Evolutionary conservation across 2,888 invertebrate species (phyloP).

Genomic region (Lepidocyrtinus sp.): DNA sequence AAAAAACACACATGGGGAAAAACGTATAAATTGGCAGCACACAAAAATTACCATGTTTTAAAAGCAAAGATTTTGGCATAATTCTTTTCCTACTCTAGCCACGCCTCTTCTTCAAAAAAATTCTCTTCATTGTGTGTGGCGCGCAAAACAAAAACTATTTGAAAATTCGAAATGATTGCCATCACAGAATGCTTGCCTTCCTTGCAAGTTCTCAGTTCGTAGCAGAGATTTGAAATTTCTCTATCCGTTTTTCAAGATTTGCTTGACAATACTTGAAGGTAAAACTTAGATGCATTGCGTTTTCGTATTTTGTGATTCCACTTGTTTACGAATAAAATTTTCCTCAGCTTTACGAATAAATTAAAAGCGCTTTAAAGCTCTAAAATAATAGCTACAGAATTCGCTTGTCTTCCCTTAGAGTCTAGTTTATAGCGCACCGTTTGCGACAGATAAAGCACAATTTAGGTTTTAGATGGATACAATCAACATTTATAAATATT

Average conservation of each 20-base stretch:
- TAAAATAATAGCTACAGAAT: no score
- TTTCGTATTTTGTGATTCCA: neutral
- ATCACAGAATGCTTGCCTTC: slow-evolving; percentile 40
- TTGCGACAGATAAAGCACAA: no score
- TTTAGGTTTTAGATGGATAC: no score
- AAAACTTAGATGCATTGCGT: slow-evolving; percentile 34
- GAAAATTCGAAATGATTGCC: slow-evolving; percentile 50
- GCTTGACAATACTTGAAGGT: neutral
- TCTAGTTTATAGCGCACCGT: no score
- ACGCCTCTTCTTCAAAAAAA: no score
- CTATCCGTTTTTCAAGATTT: neutral
- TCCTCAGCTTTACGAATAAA: neutral
- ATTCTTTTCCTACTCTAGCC: no score
- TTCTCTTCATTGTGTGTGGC: no score
- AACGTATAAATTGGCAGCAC: slow-evolving; percentile 46
- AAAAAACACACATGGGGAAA: neutral
- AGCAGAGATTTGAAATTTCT: no score
- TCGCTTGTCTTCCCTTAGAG: no score
- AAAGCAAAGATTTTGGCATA: slow-evolving; percentile 41
- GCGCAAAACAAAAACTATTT: no score
- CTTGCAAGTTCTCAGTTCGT: neutral
- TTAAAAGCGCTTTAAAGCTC: slow-evolving; percentile 50
- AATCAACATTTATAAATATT: neutral
- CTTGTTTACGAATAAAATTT: no score
- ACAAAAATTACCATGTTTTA: slow-evolving; percentile 30